These are phyloP conservation scores for Euwallacea fornicatus DNA, from an alignment of 1,140 invertebrate genomes.

Conservation along the genomic window DNA sequence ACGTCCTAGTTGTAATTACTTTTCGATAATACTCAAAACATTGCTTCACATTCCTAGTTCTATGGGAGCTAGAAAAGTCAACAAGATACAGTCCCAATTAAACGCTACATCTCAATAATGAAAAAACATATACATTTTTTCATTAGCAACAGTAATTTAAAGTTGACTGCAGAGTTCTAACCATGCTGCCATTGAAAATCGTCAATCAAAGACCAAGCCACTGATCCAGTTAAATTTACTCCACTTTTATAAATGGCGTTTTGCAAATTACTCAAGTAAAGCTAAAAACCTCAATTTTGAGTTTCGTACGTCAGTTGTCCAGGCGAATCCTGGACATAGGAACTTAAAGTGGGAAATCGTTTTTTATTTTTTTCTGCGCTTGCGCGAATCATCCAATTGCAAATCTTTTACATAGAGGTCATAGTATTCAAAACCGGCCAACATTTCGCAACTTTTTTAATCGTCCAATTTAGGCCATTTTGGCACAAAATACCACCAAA, in stretches of 20 bases:
- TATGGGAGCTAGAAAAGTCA: slow-evolving; percentile 66
- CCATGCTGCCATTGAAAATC: slow-evolving; percentile 61
- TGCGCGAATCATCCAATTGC: no score
- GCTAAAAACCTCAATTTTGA: slow-evolving; percentile 36
- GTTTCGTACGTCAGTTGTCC: no score
- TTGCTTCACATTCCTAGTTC: slow-evolving; percentile 67
- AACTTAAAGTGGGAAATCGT: no score
- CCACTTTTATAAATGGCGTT: slow-evolving; percentile 27
- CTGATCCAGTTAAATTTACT: slow-evolving; percentile 32
- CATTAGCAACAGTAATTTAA: background rate
- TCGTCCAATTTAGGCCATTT: no score
- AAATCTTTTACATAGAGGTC: no score
- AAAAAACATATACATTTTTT: slow-evolving; percentile 5
- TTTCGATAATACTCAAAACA: slow-evolving; percentile 65
- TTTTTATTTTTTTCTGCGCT: no score
- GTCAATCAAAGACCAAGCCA: slow-evolving; percentile 54
- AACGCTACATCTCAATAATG: background rate
- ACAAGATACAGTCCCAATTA: slow-evolving; percentile 74
- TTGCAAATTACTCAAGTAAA: slow-evolving; percentile 60
- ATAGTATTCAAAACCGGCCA: background rate
- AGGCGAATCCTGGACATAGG: no score
- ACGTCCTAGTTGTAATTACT: slow-evolving; percentile 54
- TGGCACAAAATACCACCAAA: no score
- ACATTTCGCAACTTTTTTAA: no score
- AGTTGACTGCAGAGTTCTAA: slow-evolving; percentile 54